Evolutionary conservation across 1,140 invertebrate genomes (phyloP), one percentile per base, ranked within the genome.

Genomic region (Stratiolaelaps scimitus): DNA sequence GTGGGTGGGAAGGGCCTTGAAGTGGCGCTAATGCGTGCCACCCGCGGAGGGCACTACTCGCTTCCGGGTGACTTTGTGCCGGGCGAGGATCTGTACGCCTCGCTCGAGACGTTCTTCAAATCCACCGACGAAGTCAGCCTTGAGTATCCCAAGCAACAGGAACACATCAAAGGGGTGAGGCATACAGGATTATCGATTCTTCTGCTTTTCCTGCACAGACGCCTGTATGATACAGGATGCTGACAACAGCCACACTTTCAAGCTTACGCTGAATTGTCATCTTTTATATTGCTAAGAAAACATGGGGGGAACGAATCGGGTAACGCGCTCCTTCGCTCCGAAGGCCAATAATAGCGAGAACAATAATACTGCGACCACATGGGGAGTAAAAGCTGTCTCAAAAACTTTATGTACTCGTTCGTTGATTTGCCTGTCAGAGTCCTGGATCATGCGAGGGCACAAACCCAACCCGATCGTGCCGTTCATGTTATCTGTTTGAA

Each of bases 21-120:
- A 20, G 68, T 69, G n/a, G 45, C 60, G 2, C 40, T 67, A 15
- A 60, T 67, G 66, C 53, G 56, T 29, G 53, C 53, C 4, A 60
- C 53, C 10, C 53, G 53, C 20, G 53, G 53, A 17, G 53, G 53
- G 4, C 53, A 60, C 23, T 60, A 60, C 26, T 60, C 53, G 13
- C 53, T 60, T 10, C 53, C 53, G 23, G 53, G 53, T 19, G 53
- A 60, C 34, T 60, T 60, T 23, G 53, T 60, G 26, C 53, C 53
- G 15, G 53, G 53, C 20, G 53, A 60, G 26, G 53, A 60, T 23
- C 53, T 60, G 15, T 60, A 60, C 23, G 53, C 23, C 26, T 60
- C 53, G n/a, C 23, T 60, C 26, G 53, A 17, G 23, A 60, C 26
- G 23, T 60, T 60, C 23, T 60, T 60, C 53, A 26, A 34, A 15